phyloP scores from a whole-genome alignment of 2,113 vertebrate species.

The cat (Felis catus) region DNA sequence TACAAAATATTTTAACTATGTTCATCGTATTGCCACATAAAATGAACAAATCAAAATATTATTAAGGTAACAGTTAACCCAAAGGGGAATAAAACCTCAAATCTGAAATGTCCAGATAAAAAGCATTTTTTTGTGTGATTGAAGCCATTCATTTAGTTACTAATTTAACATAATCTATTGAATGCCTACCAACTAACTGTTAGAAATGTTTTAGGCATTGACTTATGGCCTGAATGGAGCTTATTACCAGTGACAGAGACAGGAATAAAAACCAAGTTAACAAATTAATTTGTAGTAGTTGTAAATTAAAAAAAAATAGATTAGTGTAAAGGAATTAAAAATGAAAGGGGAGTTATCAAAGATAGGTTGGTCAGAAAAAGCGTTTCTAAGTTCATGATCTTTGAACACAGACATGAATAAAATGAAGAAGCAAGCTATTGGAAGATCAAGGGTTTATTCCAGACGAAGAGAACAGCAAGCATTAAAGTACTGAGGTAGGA shows the following conservation, averaged over 20 bases:
- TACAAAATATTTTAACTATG: background rate
- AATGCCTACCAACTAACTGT: background rate
- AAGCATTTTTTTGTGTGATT: background rate
- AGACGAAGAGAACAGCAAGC: conserved; percentile 40
- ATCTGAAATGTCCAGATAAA: background rate
- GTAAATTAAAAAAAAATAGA: conserved; percentile 11
- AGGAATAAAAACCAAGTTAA: background rate
- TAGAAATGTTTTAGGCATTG: background rate
- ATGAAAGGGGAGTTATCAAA: conserved; percentile 27
- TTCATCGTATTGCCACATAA: background rate
- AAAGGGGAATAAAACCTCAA: background rate
- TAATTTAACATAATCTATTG: background rate
- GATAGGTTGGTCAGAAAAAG: background rate
- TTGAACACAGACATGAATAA: conserved; percentile 52
- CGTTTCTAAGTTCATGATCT: conserved; percentile 43
- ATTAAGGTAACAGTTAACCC: background rate
- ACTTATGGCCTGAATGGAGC: background rate
- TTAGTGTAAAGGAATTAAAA: background rate
- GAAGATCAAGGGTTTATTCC: conserved; percentile 37
- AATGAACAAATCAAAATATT: background rate
- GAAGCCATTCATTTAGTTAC: background rate
- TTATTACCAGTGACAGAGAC: background rate
- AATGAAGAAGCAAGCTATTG: conserved; percentile 18
- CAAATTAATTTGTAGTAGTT: conserved; percentile 1
- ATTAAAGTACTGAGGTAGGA: background rate